Conservation (phyloP, 2,113 vertebrate species). For the Alaudala cheleensis region DNA sequence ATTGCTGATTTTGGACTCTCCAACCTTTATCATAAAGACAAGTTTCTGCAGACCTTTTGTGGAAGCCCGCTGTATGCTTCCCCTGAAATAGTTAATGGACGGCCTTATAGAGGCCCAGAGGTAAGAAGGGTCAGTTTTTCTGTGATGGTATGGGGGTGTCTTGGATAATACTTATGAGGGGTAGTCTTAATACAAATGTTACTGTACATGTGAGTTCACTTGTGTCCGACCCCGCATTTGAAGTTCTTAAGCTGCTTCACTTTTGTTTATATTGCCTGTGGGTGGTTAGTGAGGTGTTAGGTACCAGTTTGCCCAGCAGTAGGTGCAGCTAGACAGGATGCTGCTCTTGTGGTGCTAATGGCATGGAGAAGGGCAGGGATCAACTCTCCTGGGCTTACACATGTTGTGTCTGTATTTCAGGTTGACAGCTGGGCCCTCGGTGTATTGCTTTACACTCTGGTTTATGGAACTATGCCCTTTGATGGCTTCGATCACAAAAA, state of each 20-base stretch:
- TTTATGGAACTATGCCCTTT: conserved; percentile 98
- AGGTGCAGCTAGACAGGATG: neutral
- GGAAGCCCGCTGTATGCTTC: conserved; percentile 97
- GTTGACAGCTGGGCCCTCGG: conserved; percentile 99
- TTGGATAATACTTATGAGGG: neutral
- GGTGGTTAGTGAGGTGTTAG: neutral
- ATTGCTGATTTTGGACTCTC: conserved; percentile 98
- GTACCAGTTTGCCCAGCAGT: neutral
- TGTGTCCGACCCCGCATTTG: neutral
- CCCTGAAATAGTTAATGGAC: conserved; percentile 97
- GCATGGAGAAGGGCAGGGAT: neutral
- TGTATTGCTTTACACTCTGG: conserved; percentile 95
- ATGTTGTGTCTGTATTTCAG: conserved; percentile 73
- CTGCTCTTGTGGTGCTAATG: neutral
- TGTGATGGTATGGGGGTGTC: neutral
- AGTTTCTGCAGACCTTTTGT: conserved; percentile 95
- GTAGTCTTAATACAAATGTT: neutral
- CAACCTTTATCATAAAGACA: conserved; percentile 96
- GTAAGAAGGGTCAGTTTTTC: conserved; percentile 68
- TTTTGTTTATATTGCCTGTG: neutral
- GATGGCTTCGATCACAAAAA: conserved; percentile 97
- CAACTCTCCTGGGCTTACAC: neutral
- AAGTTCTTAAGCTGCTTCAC: neutral
- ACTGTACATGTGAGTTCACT: neutral
- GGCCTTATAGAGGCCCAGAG: conserved; percentile 95